These are phyloP conservation scores for Hetaerina titia DNA, from an alignment of 2,888 invertebrate species.

Conservation along the genomic window DNA sequence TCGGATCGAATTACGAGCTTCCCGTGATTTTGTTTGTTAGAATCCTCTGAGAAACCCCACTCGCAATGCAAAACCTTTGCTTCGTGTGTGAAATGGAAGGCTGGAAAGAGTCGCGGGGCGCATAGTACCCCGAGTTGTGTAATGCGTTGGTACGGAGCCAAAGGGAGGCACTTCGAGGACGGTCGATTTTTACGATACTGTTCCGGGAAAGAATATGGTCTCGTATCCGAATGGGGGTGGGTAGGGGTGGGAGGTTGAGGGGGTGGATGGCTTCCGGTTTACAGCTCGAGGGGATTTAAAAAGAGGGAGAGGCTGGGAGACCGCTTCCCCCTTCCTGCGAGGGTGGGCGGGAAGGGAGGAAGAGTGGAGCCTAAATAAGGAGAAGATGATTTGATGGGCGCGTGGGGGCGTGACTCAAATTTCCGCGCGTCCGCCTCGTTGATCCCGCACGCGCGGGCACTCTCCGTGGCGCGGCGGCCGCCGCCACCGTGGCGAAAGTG, in stretches of 20 bases:
- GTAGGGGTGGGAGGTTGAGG: neutral
- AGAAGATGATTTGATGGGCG: constrained; percentile 52
- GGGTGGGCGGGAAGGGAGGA: neutral
- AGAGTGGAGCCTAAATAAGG: constrained; percentile 54
- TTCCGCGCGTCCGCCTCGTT: constrained; percentile 60
- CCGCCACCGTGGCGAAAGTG: no score
- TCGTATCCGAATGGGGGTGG: neutral
- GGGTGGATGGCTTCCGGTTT: constrained; percentile 49
- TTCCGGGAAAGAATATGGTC: neutral
- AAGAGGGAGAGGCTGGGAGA: neutral
- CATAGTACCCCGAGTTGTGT: neutral
- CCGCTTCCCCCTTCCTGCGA: no score
- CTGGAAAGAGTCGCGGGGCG: no score
- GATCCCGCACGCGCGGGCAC: neutral
- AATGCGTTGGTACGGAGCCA: neutral
- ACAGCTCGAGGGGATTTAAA: neutral
- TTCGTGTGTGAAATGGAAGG: no score
- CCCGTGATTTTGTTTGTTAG: no score
- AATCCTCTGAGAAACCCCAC: no score
- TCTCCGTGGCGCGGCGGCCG: no score
- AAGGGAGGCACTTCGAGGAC: neutral
- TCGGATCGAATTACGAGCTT: no score
- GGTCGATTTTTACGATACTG: constrained; percentile 36
- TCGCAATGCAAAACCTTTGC: no score
- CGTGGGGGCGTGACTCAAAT: constrained; percentile 63